These are phyloP conservation scores for Protonemura montana DNA, from an alignment of 2,888 invertebrate genomes.

Conservation along the genomic window DNA sequence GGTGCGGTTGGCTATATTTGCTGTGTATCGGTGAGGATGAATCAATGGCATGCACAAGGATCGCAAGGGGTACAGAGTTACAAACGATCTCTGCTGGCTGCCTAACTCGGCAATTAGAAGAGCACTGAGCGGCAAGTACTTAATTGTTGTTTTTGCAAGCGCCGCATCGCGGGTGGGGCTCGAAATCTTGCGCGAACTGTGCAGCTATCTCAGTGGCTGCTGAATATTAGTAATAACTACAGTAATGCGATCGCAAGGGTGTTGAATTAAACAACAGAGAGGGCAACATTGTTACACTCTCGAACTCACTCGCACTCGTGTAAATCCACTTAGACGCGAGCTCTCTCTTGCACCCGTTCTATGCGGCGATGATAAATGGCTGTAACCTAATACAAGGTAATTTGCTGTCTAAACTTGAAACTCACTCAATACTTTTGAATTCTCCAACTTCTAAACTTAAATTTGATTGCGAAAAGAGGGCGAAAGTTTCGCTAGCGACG, in stretches of 20 bases:
- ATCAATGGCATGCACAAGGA: no score
- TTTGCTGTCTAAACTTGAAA: constrained; percentile 48
- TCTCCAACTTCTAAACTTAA: constrained; percentile 47
- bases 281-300: neutral
- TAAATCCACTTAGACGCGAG: neutral
- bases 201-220: neutral
- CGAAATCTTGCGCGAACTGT: neutral
- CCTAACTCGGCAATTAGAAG: neutral
- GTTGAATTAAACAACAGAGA: neutral
- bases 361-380: constrained; percentile 44
- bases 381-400: constrained; percentile 46
- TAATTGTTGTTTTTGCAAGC: neutral
- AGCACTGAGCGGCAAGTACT: neutral
- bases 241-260: neutral
- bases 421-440: constrained; percentile 49
- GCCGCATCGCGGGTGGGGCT: neutral
- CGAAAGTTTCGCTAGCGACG: constrained; percentile 37
- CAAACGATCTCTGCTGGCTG: no score
- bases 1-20: no score
- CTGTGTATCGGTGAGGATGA: no score
- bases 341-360: neutral
- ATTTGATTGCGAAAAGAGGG: constrained; percentile 48
- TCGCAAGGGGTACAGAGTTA: no score
- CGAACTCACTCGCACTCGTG: neutral
- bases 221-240: neutral